Percentiles rank a stretch among this genome's conserved stretches.
Evolutionary conservation across 2,888 invertebrate species (phyloP).

Genomic region (Lochmaea capreae): DNA sequence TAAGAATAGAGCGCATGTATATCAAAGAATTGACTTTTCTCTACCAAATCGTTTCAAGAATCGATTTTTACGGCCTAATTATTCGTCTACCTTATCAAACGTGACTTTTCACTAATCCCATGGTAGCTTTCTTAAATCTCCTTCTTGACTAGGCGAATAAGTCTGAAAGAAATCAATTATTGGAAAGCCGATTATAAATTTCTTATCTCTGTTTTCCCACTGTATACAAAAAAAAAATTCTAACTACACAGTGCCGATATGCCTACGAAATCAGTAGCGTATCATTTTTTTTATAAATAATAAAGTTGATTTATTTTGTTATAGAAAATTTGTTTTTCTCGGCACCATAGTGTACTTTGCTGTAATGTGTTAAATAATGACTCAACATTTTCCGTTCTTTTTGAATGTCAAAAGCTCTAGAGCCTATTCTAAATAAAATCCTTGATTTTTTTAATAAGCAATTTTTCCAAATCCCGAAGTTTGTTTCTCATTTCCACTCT

Average conservation of each 20-base stretch:
- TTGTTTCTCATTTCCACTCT: too few species aligned
- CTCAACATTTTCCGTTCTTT: too few species aligned
- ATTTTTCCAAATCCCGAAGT: too few species aligned
- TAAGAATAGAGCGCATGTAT: too few species aligned
- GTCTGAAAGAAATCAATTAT: constrained; percentile 13
- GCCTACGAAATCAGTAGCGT: background rate
- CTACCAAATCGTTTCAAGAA: background rate
- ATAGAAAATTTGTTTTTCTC: too few species aligned
- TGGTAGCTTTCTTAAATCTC: background rate
- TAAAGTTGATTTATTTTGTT: background rate
- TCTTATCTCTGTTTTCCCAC: constrained; percentile 12
- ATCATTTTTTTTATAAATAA: background rate
- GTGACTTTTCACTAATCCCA: constrained; percentile 2
- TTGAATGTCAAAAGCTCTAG: too few species aligned
- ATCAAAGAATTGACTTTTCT: too few species aligned
- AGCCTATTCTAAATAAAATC: too few species aligned
- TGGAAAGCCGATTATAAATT: constrained; percentile 4
- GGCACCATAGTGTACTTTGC: too few species aligned
- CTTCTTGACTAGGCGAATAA: constrained; percentile 1
- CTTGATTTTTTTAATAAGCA: too few species aligned
- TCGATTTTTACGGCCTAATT: background rate
- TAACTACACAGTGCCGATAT: background rate
- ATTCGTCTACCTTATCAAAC: background rate
- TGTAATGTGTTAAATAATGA: too few species aligned
- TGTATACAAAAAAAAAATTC: constrained; percentile 14